Evolutionary conservation across 2,113 vertebrate species (phyloP), one percentile per base, ranked within the genome.

Genomic region (Polypterus senegalus): DNA sequence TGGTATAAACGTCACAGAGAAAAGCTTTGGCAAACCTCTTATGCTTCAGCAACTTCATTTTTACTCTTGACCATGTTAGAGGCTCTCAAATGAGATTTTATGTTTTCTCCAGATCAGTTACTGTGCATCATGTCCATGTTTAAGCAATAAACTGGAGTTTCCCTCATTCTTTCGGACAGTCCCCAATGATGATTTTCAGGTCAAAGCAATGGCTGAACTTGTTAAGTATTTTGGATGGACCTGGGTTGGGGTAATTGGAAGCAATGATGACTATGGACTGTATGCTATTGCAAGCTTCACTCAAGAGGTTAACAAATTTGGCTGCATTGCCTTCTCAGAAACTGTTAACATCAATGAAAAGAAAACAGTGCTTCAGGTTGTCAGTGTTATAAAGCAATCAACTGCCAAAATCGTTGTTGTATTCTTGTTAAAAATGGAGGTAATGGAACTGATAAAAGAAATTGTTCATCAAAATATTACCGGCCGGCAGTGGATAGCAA

Each of bases 101-200:
- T 6, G 51, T 46, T 57, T 49, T 57, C 43, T 60, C 46, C 63
- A 87, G 83, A 82, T 84, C 58, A 85, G 83, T 64, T 85, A 83
- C 59, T 82, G 84, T 67, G 81, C 81, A 48, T 79, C 82, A 1
- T 85, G 83, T 66, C 69, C 80, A 2, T 85, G 82, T 70, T 70
- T 89, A 4, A 86, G 86, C 69, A 66, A 88, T 67, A 89, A 88
- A 67, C 70, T 72, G 1, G 65, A 83, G 45, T 88, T 83, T 46
- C 86, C 86, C n/a, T 71, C 58, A 27, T 44, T 9, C 46, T 9
- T 59, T 5, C 58, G 43, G 11, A 9, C 58, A 5, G 58, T 44
- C 3, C 58, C 58, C 10, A 55, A 27, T 55, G 54, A 55, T 55
- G 54, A 10, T 27, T 55, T n/a, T 27, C 54, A 55, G 27, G 54